Conservation (phyloP, 2,797 vertebrate species). For the Pristis pectinata region DNA sequence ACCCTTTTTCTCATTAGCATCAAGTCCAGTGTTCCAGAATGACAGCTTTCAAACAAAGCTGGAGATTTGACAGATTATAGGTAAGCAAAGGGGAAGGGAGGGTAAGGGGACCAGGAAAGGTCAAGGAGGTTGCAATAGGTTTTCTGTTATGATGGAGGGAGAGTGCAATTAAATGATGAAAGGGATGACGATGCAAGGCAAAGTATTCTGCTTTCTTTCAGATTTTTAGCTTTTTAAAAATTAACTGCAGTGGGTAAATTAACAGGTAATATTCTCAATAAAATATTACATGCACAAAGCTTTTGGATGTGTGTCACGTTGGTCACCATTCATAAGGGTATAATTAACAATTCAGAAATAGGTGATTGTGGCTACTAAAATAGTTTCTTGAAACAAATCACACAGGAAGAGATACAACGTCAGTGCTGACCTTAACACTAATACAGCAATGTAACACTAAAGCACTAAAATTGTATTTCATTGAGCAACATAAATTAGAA, state of each 20-base stretch:
- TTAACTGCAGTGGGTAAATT: background rate
- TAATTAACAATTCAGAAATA: constrained; percentile 9
- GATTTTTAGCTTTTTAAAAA: background rate
- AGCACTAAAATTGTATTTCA: background rate
- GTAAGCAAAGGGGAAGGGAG: background rate
- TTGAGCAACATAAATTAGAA: background rate
- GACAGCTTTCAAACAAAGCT: background rate
- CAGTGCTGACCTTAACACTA: background rate
- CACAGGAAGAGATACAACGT: background rate
- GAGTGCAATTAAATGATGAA: background rate
- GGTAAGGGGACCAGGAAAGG: too few species aligned
- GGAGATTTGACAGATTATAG: background rate
- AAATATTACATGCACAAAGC: background rate
- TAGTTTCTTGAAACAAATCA: background rate
- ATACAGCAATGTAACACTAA: background rate
- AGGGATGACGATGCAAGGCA: background rate
- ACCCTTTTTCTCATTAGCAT: background rate
- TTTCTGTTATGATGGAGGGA: background rate
- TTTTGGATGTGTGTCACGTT: background rate
- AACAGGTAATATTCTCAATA: background rate
- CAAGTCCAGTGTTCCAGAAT: background rate
- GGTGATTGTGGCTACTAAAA: background rate
- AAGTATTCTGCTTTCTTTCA: background rate
- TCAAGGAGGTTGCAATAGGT: background rate
- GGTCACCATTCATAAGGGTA: background rate